Evolutionary conservation across 2,797 vertebrate genomes (phyloP), one percentile per base, ranked within the genome.

Genomic region (Eremophila alpestris): DNA sequence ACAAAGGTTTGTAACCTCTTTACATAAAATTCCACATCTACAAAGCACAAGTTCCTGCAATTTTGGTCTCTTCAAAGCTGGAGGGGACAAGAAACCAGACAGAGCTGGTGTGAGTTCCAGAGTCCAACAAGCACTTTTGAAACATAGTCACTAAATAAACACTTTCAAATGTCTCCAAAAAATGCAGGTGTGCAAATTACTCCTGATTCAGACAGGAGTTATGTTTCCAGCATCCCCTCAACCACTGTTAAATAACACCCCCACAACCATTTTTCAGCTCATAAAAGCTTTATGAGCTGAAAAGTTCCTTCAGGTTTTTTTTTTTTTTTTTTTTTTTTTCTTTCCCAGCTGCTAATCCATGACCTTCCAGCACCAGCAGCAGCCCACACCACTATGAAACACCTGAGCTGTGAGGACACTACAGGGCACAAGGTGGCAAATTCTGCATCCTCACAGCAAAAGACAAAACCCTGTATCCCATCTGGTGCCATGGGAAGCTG

Each of bases 121-220:
- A 40, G 83, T 94, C 81, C 90, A 91, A 51, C 43, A 93, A 91
- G 73, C 40, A 58, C 90, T 90, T 90, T 96, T 91, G 77, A 96
- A 81, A 85, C 36, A 74, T 11, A 56, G 71, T 96, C 90, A 96
- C 91, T 95, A 95, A 96, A 75, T 81, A 97, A 97, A 96, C 78
- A 83, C 93, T 98, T 98, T 97, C 68, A 97, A 97, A 96, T 20
- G 69, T n/a, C 95, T 97, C 93, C 95, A 94, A 89, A 96, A 97
- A 87, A 94, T 34, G 70, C 98, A 98, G 98, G 97, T 98, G 97
- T 96, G 95, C 97, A 97, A 98, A 97, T 97, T 97, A 97, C 87
- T 97, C 79, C 85, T 93, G 92, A 97, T 96, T 96, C 41, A 97
- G 96, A 95, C 92, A 94, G 86, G 78, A 97, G 80, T 95, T 89